Conservation (phyloP, 2,888 invertebrate species). For the Catocala nupta region DNA sequence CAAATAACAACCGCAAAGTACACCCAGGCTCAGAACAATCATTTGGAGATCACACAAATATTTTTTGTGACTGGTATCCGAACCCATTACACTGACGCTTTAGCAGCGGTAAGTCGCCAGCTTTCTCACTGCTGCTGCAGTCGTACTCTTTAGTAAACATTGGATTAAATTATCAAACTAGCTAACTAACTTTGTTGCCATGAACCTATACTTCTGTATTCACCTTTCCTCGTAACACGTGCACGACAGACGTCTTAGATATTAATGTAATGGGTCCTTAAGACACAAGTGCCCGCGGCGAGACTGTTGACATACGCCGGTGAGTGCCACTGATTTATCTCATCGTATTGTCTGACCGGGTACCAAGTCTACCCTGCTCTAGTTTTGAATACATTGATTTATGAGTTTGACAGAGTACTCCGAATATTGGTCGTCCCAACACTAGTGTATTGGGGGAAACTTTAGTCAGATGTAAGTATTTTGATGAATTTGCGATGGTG, state of each 20-base stretch:
- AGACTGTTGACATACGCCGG: constrained; percentile 45
- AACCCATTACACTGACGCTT: too few relatives aligned
- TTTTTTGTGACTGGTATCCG: too few relatives aligned
- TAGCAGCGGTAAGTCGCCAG: too few relatives aligned
- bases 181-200: not conserved
- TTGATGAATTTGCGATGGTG: not conserved
- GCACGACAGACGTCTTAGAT: constrained; percentile 70
- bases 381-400: constrained; percentile 42
- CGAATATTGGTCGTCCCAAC: not conserved
- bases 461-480: not conserved
- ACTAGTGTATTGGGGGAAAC: not conserved
- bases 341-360: constrained; percentile 35
- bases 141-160: too few relatives aligned
- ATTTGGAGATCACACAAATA: too few relatives aligned
- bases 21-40: too few relatives aligned
- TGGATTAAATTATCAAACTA: not conserved
- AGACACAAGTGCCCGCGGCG: constrained; percentile 63
- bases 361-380: constrained; percentile 27
- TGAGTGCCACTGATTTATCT: constrained; percentile 63
- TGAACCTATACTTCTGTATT: constrained; percentile 18
- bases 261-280: constrained; percentile 71
- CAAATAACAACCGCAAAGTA: too few relatives aligned
- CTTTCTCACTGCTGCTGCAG: too few relatives aligned
- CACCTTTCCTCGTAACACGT: constrained; percentile 42
- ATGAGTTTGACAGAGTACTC: constrained; percentile 30